Percentiles rank a stretch among this genome's conserved stretches.
Conservation (phyloP, 2,113 vertebrate genomes). For the Galeopterus variegatus region DNA sequence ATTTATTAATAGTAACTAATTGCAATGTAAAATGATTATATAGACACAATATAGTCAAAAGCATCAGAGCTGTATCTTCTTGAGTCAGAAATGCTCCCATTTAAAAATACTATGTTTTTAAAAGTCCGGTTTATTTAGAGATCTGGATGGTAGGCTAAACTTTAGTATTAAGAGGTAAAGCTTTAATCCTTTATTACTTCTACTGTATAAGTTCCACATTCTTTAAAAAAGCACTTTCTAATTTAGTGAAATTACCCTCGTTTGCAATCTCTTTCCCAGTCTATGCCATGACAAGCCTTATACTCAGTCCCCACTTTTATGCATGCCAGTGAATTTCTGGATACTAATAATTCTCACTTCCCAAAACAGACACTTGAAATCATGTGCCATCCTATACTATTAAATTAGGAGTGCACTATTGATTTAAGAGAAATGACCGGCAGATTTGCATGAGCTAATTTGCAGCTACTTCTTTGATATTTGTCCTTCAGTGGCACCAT, state of each 20-base stretch:
- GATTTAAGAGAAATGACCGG: background rate
- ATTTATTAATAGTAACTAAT: background rate
- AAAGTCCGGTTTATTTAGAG: background rate
- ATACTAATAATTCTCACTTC: slow-evolving; percentile 33
- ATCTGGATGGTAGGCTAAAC: background rate
- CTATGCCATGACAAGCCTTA: background rate
- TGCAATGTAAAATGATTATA: background rate
- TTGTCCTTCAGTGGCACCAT: slow-evolving; percentile 68
- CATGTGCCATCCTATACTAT: background rate
- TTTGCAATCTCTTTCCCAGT: background rate
- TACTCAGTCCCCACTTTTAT: slow-evolving; percentile 23
- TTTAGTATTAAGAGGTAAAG: background rate
- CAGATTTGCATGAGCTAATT: background rate
- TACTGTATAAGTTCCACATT: background rate
- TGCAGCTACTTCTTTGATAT: background rate
- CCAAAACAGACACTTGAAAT: slow-evolving; percentile 60
- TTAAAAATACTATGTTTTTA: background rate
- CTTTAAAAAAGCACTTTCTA: background rate
- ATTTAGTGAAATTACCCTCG: background rate
- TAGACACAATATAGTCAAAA: background rate
- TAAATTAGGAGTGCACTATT: background rate
- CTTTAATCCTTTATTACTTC: background rate
- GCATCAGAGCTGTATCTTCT: background rate
- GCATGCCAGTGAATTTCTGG: slow-evolving; percentile 55
- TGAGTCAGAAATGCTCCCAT: background rate